Base-by-base conservation (phyloP, 2,797 vertebrate species). In the Psittacula derbiana region DNA sequence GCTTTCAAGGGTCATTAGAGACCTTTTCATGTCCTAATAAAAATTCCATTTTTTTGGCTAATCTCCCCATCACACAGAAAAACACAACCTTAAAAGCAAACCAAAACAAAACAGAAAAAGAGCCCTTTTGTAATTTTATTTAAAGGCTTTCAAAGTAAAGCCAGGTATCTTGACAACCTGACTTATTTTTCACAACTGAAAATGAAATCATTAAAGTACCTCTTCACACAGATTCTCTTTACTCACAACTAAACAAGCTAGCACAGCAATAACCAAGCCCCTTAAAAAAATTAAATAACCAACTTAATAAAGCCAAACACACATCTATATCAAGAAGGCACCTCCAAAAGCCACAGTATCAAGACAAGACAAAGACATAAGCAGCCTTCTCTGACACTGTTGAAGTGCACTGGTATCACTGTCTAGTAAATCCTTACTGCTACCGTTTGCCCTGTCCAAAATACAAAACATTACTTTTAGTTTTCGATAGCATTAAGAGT, bases 21-120 rank as follows among this genome's bases (percentile, higher is more conserved):
- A 97, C 93, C 95, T 96, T 97, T 97, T 96, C 86, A 96, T 69
- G 86, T 94, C 94, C 93, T 95, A 95, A 96, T 97, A 97, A 96
- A 96, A 97, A 96, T 96, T 96, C 93, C 89, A 73, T 60, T 93
- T 97, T 95, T 95, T 96, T 95, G 87, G 93, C 95, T 95, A 93
- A 95, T 93, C 95, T 96, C 90, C 83, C 64, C 12, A 28, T 71
- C 83, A 86, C 89, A 94, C 69, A 87, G 74, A 92, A 93, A 93
- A 95, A 96, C 86, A 95, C 57, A 94, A 90, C 71, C 83, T 86
- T 49, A 89, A 93, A 95, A 88, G 38, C 53, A 86, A 94, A 89
- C 80, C 70, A 80, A 95, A 93, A 83, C 8, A 62, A 36, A 69
- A 80, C 33, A 17, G 14, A 84, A 94, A 93, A 90, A 55, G 38